Percentiles rank a stretch among this genome's conserved stretches.
These are phyloP conservation scores for Rhinella marina DNA, from an alignment of 2,797 vertebrate genomes.

Conservation along the genomic window DNA sequence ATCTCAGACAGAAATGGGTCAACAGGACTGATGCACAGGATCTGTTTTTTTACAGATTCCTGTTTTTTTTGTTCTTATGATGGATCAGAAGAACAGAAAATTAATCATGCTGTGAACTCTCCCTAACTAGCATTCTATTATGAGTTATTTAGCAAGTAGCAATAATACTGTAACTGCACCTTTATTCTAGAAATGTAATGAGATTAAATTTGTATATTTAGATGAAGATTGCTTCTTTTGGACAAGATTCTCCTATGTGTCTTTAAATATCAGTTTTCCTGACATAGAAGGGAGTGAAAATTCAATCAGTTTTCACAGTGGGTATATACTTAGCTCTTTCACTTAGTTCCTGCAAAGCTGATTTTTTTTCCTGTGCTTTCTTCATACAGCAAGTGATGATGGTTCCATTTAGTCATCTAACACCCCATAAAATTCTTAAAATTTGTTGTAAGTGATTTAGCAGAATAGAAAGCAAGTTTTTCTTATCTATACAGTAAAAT, in stretches of 20 bases:
- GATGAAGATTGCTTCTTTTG: neutral
- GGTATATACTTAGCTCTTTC: conserved; percentile 53
- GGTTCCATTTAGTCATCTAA: conserved; percentile 54
- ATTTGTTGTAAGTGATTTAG: conserved; percentile 48
- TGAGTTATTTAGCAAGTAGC: too few relatives aligned
- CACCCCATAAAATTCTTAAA: conserved; percentile 47
- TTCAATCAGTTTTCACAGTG: conserved; percentile 59
- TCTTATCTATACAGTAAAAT: conserved; percentile 29
- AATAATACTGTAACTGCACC: neutral
- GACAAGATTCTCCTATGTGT: neutral
- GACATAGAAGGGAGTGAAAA: conserved; percentile 38
- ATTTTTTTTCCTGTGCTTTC: conserved; percentile 41
- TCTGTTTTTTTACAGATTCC: too few relatives aligned
- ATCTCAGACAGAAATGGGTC: too few relatives aligned
- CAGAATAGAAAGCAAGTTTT: conserved; percentile 31
- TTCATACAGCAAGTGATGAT: conserved; percentile 46
- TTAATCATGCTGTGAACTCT: too few relatives aligned
- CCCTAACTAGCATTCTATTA: too few relatives aligned
- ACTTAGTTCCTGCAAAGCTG: conserved; percentile 54
- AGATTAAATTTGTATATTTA: neutral
- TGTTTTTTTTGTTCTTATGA: too few relatives aligned
- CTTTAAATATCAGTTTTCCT: conserved; percentile 48
- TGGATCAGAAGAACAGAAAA: too few relatives aligned
- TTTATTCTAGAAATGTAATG: neutral
- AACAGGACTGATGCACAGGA: too few relatives aligned